Evolutionary conservation across 2,888 invertebrate species (phyloP), one percentile per base, ranked within the genome.

Genomic region (Scaptomyza tumidula): DNA sequence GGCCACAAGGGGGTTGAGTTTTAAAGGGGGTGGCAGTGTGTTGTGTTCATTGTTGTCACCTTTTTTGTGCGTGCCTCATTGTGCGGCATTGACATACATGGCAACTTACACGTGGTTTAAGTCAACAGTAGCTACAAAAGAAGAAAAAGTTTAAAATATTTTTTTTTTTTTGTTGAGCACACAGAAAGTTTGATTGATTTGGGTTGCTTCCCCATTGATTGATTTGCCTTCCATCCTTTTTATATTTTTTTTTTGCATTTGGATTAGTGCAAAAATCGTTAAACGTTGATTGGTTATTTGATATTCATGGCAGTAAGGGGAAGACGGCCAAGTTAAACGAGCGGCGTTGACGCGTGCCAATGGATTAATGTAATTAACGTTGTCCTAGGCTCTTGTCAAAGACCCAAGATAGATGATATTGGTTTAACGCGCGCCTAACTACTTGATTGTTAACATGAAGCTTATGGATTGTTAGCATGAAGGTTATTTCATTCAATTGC

Each of bases 271-370:
- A 66, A 66, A 58, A 76, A 72, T 74, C 65, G 60, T 76, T 67
- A 67, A 65, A 55, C 68, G 71, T 83, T 85, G 83, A 84, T 85
- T 84, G 83, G 83, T 85, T 83, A 84, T 79, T 84, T 73, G 85
- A 80, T 85, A 84, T 85, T 84, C 85, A 84, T 85, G 74, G 46
- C 76, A 37, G n/a, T 6, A 41, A 46, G 14, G 54, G 65, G 57
- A 52, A 66, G 57, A 54, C 49, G 63, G 29, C 24, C 37, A 29
- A 39, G 55, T 37, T 46, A 39, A 58, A 24, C 39, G 48, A 46
- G 39, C 44, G 46, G 33, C 62, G 55, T 24, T 46, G 73, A 69
- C 66, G 83, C 83, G 67, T 83, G 81, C 75, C 75, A 44, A 53
- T 53, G 74, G 80, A 76, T 82, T 79, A 80, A 78, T 85, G 80